Percentiles rank a stretch among this genome's conserved stretches.
These are phyloP conservation scores for Penaeus monodon DNA, from an alignment of 2,888 invertebrate species.

Conservation along the genomic window DNA sequence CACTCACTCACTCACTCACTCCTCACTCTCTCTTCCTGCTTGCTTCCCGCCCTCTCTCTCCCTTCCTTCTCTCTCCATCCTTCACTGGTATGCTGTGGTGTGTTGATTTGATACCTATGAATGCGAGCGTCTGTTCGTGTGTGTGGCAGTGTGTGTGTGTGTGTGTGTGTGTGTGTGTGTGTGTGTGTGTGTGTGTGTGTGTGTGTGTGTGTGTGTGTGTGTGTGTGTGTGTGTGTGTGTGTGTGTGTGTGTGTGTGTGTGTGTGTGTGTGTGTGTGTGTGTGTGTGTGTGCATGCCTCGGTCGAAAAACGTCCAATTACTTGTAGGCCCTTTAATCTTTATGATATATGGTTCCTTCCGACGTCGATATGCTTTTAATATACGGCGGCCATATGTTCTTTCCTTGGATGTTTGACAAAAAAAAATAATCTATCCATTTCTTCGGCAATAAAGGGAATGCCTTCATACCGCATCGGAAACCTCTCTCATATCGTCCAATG, in stretches of 20 bases:
- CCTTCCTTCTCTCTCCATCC: not conserved
- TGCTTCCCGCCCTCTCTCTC: not conserved
- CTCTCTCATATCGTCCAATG: too few species aligned
- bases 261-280: constrained; percentile 2
- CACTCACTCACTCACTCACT: not conserved
- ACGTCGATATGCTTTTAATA: too few species aligned
- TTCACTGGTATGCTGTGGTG: too few species aligned
- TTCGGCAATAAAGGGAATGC: too few species aligned
- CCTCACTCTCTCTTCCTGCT: constrained; percentile 1
- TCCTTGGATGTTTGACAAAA: too few species aligned
- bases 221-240: constrained; percentile 16
- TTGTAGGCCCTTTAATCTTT: too few species aligned
- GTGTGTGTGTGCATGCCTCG: not conserved
- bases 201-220: constrained; percentile 16
- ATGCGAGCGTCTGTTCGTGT: not conserved
- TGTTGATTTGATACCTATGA: not conserved
- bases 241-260: constrained; percentile 14
- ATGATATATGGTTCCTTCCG: too few species aligned
- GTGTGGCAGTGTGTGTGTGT: not conserved
- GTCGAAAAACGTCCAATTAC: too few species aligned
- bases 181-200: not conserved
- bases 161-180: constrained; percentile 16
- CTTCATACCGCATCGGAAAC: too few species aligned
- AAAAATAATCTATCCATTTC: too few species aligned
- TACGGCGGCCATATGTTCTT: too few species aligned